Percentiles rank a stretch among this genome's conserved stretches.
Evolutionary conservation across 64 coral and sea anemone species (phyloP).

Genomic region (Catalaphyllia jardinei): DNA sequence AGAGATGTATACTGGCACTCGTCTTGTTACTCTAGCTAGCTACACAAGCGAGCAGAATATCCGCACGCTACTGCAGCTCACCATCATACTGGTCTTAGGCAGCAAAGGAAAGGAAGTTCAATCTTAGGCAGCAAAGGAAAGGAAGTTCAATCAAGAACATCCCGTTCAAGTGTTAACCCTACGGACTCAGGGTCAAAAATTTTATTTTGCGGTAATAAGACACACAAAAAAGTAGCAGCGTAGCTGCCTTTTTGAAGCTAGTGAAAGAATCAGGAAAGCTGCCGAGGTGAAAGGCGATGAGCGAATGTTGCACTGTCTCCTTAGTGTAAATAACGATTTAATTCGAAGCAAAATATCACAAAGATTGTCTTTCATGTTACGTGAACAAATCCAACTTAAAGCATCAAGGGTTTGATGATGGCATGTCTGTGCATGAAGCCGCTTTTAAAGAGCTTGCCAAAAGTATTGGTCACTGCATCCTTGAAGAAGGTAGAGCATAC

Average conservation of each 20-base stretch:
- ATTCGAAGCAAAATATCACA: conserved; percentile 50
- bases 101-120: conserved; percentile 17
- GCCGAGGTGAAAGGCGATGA: conserved; percentile 52
- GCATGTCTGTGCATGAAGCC: background rate
- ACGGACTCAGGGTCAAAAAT: conserved; percentile 56
- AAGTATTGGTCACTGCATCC: background rate
- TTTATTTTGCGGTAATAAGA: conserved; percentile 40
- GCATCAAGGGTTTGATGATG: background rate
- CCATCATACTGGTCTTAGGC: background rate
- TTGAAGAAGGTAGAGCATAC: conserved; percentile 34
- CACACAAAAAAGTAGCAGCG: conserved; percentile 36
- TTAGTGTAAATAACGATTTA: conserved; percentile 46
- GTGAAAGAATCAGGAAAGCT: conserved; percentile 39
- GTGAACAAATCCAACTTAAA: conserved; percentile 30
- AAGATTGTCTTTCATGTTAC: conserved; percentile 20
- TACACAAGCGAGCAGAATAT: conserved; percentile 70
- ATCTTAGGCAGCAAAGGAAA: background rate
- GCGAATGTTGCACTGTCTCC: conserved; percentile 36
- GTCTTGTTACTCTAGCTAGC: conserved; percentile 55
- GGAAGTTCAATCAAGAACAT: background rate
- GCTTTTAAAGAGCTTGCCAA: conserved; percentile 22
- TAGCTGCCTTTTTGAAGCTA: conserved; percentile 38
- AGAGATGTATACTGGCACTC: conserved; percentile 56
- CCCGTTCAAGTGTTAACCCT: background rate
- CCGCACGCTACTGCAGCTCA: background rate